A percentile compares a stretch with the other conserved stretches of the same genome.
phyloP scores from a whole-genome alignment of 2,113 vertebrate species.

The Paracanthobrama guichenoti region DNA sequence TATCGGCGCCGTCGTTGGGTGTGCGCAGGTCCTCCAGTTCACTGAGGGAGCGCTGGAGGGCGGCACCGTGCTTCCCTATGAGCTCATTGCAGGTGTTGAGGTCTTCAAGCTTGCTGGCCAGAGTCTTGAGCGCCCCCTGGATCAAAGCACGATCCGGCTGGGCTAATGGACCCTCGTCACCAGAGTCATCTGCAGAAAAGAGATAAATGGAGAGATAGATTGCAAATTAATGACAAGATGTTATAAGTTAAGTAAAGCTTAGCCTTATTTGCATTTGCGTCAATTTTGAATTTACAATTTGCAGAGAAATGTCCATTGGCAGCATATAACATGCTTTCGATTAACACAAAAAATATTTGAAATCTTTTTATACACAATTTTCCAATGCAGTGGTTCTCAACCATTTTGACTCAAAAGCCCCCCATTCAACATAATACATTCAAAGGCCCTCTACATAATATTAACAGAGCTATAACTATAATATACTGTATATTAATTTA shows the following conservation, averaged over 20 bases:
- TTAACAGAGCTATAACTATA: too few species aligned
- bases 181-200: conserved; percentile 87
- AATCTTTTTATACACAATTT: too few species aligned
- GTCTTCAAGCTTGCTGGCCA: conserved; percentile 88
- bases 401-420: too few species aligned
- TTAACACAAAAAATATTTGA: too few species aligned
- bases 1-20: conserved; percentile 80
- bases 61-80: conserved; percentile 92
- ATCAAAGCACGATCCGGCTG: conserved; percentile 85
- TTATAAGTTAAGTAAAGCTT: background rate
- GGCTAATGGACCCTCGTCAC: conserved; percentile 85
- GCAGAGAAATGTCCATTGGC: too few species aligned
- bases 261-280: too few species aligned
- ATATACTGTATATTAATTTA: too few species aligned
- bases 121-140: conserved; percentile 81
- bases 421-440: too few species aligned
- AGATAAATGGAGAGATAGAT: background rate
- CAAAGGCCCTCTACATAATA: too few species aligned
- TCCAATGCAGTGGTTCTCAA: too few species aligned
- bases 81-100: conserved; percentile 94
- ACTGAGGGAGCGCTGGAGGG: conserved; percentile 91
- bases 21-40: conserved; percentile 87
- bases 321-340: too few species aligned
- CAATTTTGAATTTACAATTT: too few species aligned
- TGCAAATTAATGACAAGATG: background rate